phyloP scores from a whole-genome alignment of 2,797 vertebrate species.

The Sebastes ruberrimus region DNA sequence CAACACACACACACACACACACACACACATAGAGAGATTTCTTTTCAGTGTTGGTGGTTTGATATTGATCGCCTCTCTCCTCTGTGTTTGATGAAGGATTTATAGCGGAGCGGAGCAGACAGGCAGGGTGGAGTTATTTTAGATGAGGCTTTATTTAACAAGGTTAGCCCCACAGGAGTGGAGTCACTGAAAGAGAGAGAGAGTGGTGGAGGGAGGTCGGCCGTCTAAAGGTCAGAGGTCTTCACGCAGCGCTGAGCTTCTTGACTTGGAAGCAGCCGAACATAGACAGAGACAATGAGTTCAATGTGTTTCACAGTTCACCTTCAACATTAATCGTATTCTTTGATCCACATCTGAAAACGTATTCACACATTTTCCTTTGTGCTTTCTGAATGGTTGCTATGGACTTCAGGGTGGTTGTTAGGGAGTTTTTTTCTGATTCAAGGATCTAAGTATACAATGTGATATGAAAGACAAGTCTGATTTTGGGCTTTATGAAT shows the following conservation, averaged over 20 bases:
- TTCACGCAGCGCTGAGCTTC: background rate
- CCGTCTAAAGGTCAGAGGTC: conserved; percentile 36
- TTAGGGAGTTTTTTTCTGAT: background rate
- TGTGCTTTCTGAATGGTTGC: background rate
- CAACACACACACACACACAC: background rate
- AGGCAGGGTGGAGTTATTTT: conserved; percentile 58
- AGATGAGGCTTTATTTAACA: conserved; percentile 70
- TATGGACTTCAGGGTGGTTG: background rate
- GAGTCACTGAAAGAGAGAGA: conserved; percentile 11
- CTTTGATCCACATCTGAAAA: background rate
- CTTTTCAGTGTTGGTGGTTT: conserved; percentile 10
- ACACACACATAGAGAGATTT: background rate
- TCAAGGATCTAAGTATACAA: background rate
- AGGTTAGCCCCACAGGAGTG: conserved; percentile 38
- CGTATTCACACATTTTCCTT: background rate
- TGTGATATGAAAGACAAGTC: background rate
- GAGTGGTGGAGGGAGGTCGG: background rate
- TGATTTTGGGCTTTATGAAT: background rate
- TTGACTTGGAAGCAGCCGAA: background rate
- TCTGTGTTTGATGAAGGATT: conserved; percentile 66
- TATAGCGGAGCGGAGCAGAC: conserved; percentile 40
- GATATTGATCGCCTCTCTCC: conserved; percentile 55
- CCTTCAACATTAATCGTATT: background rate
- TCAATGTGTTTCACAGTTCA: background rate
- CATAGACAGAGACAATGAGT: background rate